Base-by-base conservation (phyloP, 64 coral and sea anemone genomes). In the Montipora efflorescens region DNA sequence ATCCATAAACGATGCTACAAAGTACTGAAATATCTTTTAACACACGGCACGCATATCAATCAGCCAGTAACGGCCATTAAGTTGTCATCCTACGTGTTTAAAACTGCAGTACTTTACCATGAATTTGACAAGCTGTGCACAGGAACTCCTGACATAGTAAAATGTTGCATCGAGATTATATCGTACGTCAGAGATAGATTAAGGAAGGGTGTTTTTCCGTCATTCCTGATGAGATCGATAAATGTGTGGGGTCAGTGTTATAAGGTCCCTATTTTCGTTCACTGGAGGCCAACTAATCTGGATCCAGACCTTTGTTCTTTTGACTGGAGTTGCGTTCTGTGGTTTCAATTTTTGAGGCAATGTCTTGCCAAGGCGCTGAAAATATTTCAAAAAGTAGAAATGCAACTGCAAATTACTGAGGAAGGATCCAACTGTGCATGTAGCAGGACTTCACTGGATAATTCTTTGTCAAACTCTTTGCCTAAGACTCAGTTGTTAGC, bases 1-100 rank as follows among this genome's bases (percentile, higher is more conserved):
- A n/a, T 84, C 81, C 81, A 84, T 84, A 84, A 84, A 84, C 28
- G 67, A 68, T 84, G 81, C 81, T 84, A 84, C 81, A 84, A 48
- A 61, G 10, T 84, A 70, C 62, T 84, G 44, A 84, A 84, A 28
- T 84, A 84, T 84, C 81, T 84, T 69, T 21, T 84, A 69, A 84
- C 81, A 3, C 81, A 69, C 12, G 62, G 45, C 81, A 84, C 81
- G n/a, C 11, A 84, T n/a, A 48, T 84, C 45, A 84, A 84, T 36
- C 66, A 28, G 19, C 81, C 81, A 68, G 8, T 67, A 19, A 84
- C 66, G 68, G 62, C 7, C 81, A 84, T 84, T 8, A 84, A 14
- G 59, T 48, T 84, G 61, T 84, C 81, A 67, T 84, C 81, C 10
- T 84, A 84, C 67, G 61, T 84, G 25, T 84, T 84, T 68, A 84